These are phyloP conservation scores for Parthenolecanium corni DNA, from an alignment of 2,888 invertebrate genomes.

Conservation along the genomic window DNA sequence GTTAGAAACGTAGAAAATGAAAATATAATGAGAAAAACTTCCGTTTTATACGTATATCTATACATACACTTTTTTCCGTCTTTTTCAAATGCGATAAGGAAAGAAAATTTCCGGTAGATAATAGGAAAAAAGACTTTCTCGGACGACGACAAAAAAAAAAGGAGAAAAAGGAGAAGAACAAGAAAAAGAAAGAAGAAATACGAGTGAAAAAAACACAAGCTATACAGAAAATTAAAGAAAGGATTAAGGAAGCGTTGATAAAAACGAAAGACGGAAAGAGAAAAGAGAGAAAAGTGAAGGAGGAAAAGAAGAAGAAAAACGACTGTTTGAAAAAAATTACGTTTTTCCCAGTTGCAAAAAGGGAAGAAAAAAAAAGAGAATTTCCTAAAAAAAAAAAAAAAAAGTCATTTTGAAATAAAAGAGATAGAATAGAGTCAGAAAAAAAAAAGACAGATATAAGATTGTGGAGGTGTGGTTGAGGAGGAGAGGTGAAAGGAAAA, in stretches of 20 bases:
- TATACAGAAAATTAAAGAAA: conserved; percentile 27
- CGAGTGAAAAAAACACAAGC: conserved; percentile 16
- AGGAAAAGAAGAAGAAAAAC: conserved; percentile 11
- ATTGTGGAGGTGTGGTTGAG: background rate
- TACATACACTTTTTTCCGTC: too few relatives aligned
- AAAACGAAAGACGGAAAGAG: conserved; percentile 15
- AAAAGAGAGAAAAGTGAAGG: conserved; percentile 8
- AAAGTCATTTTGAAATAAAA: conserved; percentile 28
- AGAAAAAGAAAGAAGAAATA: background rate
- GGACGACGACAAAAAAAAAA: conserved; percentile 2
- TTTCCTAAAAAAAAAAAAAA: conserved; percentile 23
- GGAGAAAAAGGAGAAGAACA: background rate
- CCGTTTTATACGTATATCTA: conserved; percentile 8
- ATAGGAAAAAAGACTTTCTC: conserved; percentile 16
- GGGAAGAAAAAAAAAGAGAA: conserved; percentile 29
- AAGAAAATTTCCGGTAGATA: conserved; percentile 29
- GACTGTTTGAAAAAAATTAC: conserved; percentile 16
- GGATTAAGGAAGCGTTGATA: conserved; percentile 24
- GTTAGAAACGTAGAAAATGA: conserved; percentile 26
- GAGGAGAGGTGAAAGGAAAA: background rate
- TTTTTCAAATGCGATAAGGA: conserved; percentile 25
- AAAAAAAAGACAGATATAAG: conserved; percentile 28
- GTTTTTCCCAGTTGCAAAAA: conserved; percentile 28
- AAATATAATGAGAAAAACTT: conserved; percentile 30
- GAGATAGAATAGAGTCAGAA: conserved; percentile 30